Conservation (phyloP, 2,888 invertebrate genomes). For the Brachyptera putata region DNA sequence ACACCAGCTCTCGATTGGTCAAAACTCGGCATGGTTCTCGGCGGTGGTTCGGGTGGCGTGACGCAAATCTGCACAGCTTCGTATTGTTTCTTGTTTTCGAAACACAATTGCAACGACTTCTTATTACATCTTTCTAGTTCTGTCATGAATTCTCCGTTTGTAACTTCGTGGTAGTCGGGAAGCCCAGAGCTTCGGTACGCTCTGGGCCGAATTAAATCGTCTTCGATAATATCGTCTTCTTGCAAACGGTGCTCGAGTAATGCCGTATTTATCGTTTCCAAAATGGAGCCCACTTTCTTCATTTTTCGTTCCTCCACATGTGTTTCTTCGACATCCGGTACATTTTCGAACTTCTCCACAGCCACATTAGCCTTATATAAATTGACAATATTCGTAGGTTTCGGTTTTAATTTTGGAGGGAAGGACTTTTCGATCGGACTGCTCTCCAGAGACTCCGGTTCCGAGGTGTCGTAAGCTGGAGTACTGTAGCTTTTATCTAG, state of each 20-base stretch:
- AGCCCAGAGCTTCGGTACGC: neutral
- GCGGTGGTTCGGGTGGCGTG: constrained; percentile 40
- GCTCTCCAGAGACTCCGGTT: constrained; percentile 34
- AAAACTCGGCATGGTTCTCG: constrained; percentile 36
- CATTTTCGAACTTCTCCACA: neutral
- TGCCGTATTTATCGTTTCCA: constrained; percentile 45
- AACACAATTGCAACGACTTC: neutral
- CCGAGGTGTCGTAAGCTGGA: constrained; percentile 69
- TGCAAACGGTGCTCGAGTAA: constrained; percentile 39
- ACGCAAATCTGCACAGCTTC: constrained; percentile 20
- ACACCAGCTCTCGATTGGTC: neutral
- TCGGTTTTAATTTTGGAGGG: neutral
- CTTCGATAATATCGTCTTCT: constrained; percentile 23
- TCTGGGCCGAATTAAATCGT: neutral
- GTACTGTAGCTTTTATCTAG: constrained; percentile 78
- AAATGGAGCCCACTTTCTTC: constrained; percentile 30
- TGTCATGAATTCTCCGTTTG: neutral
- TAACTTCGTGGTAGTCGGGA: constrained; percentile 10
- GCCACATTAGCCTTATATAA: neutral
- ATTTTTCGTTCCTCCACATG: neutral
- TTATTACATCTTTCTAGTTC: neutral
- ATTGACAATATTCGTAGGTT: too few species aligned
- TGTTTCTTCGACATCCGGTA: neutral
- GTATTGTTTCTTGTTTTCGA: neutral
- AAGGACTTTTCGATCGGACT: constrained; percentile 18